Percentiles rank a stretch among this genome's conserved stretches.
Conservation (phyloP, 2,888 invertebrate genomes). For the Caenorhabditis sp. region DNA sequence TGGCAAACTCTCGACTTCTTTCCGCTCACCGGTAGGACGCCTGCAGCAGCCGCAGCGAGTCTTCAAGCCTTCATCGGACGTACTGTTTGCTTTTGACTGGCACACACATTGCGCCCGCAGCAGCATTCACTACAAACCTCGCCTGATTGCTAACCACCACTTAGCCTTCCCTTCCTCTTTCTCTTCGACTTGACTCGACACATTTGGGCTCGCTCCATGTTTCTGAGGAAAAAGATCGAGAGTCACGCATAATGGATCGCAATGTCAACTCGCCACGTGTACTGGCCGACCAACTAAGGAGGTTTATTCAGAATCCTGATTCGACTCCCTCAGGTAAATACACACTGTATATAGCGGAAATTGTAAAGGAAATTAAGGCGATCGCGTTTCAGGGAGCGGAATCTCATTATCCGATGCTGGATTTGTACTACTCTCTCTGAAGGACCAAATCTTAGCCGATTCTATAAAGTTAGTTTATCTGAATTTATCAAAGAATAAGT, state of each 20-base stretch:
- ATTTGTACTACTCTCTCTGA: constrained; percentile 68
- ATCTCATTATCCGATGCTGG: constrained; percentile 71
- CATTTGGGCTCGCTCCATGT: constrained; percentile 43
- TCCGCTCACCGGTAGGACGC: constrained; percentile 52
- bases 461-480: constrained; percentile 62
- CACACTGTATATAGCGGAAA: neutral
- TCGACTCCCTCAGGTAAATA: constrained; percentile 62
- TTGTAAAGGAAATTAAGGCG: neutral
- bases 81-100: constrained; percentile 57
- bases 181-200: constrained; percentile 45
- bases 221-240: constrained; percentile 29
- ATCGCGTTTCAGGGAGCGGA: constrained; percentile 59
- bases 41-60: constrained; percentile 46
- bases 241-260: constrained; percentile 48
- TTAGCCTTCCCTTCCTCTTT: constrained; percentile 28
- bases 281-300: constrained; percentile 68
- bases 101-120: constrained; percentile 57
- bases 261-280: constrained; percentile 58
- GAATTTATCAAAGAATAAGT: neutral
- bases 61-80: constrained; percentile 57
- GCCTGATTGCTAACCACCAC: constrained; percentile 58
- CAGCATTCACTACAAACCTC: constrained; percentile 58
- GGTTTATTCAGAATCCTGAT: constrained; percentile 70
- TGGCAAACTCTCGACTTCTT: constrained; percentile 54
- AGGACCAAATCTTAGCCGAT: constrained; percentile 70